A percentile compares a stretch with the other conserved stretches of the same genome.
Conservation (phyloP, 1,140 invertebrate genomes). For the Danaus plexippus region DNA sequence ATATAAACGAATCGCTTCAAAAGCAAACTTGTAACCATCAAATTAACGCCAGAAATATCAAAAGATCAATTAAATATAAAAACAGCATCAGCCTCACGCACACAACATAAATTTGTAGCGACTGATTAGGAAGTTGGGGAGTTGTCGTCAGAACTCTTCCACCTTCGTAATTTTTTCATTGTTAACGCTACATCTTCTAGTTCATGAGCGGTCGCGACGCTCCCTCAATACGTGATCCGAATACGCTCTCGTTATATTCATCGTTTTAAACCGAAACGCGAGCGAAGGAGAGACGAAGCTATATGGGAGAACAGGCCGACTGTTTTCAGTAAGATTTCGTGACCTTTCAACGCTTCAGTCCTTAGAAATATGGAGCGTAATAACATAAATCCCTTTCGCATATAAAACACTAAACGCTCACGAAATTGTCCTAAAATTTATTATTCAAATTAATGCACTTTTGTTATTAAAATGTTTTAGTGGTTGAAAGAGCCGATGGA, state of each 20-base stretch:
- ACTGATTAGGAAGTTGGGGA: constrained; percentile 63
- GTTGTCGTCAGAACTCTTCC: constrained; percentile 66
- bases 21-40: constrained; percentile 17
- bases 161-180: constrained; percentile 55
- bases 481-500: neutral
- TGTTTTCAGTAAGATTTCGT: constrained; percentile 61
- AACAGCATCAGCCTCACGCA: constrained; percentile 35
- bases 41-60: constrained; percentile 30
- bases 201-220: constrained; percentile 61
- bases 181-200: constrained; percentile 42
- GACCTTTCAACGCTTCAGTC: constrained; percentile 67
- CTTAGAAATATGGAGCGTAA: constrained; percentile 71
- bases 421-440: constrained; percentile 41
- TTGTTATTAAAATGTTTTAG: constrained; percentile 9
- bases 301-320: constrained; percentile 34
- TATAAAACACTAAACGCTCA: constrained; percentile 73
- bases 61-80: constrained; percentile 23
- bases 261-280: constrained; percentile 58
- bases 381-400: constrained; percentile 72
- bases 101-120: constrained; percentile 61
- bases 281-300: constrained; percentile 38
- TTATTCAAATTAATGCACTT: too few relatives aligned
- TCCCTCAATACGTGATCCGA: constrained; percentile 63
- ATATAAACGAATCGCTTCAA: constrained; percentile 5
- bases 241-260: constrained; percentile 66